phyloP scores from a whole-genome alignment of 1,140 invertebrate genomes.

The Phthorimaea operculella region DNA sequence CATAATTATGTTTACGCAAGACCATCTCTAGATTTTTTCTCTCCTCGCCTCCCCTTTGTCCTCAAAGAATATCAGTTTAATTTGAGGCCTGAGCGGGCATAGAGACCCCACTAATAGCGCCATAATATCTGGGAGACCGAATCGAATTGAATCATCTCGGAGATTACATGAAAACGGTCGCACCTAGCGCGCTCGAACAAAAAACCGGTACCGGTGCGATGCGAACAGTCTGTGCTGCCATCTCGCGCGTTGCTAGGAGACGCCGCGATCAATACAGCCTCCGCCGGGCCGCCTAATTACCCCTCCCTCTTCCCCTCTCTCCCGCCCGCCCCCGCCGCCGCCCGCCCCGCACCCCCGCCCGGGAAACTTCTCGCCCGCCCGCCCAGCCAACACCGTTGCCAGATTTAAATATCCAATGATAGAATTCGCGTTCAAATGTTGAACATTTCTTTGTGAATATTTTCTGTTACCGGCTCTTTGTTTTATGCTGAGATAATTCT shows the following conservation, averaged over 20 bases:
- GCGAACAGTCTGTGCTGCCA: slow-evolving; percentile 54
- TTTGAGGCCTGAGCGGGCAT: background rate
- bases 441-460: slow-evolving; percentile 22
- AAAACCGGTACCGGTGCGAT: slow-evolving; percentile 45
- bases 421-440: slow-evolving; percentile 64
- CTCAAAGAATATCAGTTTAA: background rate
- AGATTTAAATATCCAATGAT: slow-evolving; percentile 66
- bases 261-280: slow-evolving; percentile 64
- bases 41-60: slow-evolving; percentile 5
- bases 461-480: background rate
- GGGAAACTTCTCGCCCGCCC: slow-evolving; percentile 32
- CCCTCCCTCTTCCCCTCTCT: slow-evolving; percentile 25
- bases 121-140: slow-evolving; percentile 27
- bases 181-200: slow-evolving; percentile 53
- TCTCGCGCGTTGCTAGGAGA: slow-evolving; percentile 64
- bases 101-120: slow-evolving; percentile 25
- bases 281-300: slow-evolving; percentile 65
- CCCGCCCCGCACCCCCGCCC: slow-evolving; percentile 27
- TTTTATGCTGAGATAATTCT: slow-evolving; percentile 3
- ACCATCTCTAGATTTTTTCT: slow-evolving; percentile 14
- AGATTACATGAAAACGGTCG: slow-evolving; percentile 59
- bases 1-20: slow-evolving; percentile 45
- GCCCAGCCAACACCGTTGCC: slow-evolving; percentile 36
- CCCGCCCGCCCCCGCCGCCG: slow-evolving; percentile 18
- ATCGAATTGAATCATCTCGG: slow-evolving; percentile 51